phyloP scores from a whole-genome alignment of 2,797 vertebrate species.

The Cercopithecus petaurista region DNA sequence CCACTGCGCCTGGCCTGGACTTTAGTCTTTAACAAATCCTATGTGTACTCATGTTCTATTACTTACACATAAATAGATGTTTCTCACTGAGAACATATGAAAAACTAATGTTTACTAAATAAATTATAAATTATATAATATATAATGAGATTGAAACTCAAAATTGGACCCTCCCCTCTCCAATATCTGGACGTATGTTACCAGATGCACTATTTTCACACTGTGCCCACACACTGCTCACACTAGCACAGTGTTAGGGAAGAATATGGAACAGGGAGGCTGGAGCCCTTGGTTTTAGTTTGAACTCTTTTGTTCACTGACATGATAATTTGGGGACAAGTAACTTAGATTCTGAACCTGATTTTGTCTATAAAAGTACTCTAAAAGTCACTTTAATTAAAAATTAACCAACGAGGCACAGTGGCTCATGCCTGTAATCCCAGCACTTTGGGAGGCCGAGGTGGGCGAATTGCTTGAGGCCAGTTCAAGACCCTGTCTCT shows the following conservation, averaged over 20 bases:
- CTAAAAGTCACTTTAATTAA: background rate
- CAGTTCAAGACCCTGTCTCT: too few relatives aligned
- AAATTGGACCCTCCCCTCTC: background rate
- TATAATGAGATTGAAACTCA: background rate
- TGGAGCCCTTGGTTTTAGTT: background rate
- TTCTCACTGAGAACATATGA: background rate
- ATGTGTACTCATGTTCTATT: background rate
- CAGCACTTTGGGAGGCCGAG: too few relatives aligned
- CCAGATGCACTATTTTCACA: background rate
- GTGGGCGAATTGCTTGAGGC: too few relatives aligned
- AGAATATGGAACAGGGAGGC: background rate
- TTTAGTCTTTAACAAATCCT: background rate
- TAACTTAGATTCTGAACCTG: background rate
- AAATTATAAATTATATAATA: background rate
- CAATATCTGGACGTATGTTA: background rate
- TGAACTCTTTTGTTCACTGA: background rate
- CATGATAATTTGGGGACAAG: background rate
- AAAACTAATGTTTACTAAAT: slow-evolving; percentile 8
- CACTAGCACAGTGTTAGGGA: background rate
- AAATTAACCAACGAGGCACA: background rate
- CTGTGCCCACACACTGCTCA: background rate
- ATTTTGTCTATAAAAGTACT: background rate
- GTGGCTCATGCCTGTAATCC: too few relatives aligned
- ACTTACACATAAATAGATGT: background rate
- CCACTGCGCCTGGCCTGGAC: too few relatives aligned